Conservation (phyloP, 2,797 vertebrate species). For the Phrynocephalus guinanensis region DNA sequence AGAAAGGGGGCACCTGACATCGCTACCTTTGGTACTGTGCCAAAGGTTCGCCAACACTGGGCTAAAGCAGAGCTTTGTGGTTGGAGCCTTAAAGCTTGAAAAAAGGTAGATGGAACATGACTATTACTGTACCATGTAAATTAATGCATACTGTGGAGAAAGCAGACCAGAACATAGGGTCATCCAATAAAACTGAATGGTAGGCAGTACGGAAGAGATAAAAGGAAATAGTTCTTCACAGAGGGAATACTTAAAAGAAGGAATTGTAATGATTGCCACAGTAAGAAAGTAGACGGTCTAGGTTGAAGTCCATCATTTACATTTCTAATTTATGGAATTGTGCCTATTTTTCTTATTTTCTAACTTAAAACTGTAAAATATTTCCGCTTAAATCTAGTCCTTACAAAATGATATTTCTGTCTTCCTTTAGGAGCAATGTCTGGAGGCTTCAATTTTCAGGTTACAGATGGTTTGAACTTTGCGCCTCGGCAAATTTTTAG, state of each 20-base stretch:
- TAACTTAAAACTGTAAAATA: not conserved
- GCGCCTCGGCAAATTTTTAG: constrained; percentile 89
- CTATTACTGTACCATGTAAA: not conserved
- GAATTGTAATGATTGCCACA: not conserved
- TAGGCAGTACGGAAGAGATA: not conserved
- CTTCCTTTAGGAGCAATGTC: constrained; percentile 83
- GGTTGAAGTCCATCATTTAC: not conserved
- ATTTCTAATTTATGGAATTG: not conserved
- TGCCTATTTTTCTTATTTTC: not conserved
- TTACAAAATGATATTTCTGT: constrained; percentile 25
- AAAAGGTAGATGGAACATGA: no score
- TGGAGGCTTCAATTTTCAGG: constrained; percentile 92
- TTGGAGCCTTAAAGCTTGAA: no score
- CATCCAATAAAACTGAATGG: not conserved
- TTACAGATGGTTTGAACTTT: constrained; percentile 92
- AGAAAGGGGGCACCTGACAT: no score
- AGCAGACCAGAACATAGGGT: no score
- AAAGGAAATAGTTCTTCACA: no score
- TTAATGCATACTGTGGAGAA: not conserved
- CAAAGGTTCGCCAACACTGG: no score
- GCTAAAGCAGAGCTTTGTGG: no score
- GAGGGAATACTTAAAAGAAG: no score
- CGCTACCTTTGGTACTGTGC: no score
- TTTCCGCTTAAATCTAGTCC: constrained; percentile 32
- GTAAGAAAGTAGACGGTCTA: not conserved